These are phyloP conservation scores for Toxostoma redivivum DNA, from an alignment of 2,113 vertebrate genomes.

Conservation along the genomic window DNA sequence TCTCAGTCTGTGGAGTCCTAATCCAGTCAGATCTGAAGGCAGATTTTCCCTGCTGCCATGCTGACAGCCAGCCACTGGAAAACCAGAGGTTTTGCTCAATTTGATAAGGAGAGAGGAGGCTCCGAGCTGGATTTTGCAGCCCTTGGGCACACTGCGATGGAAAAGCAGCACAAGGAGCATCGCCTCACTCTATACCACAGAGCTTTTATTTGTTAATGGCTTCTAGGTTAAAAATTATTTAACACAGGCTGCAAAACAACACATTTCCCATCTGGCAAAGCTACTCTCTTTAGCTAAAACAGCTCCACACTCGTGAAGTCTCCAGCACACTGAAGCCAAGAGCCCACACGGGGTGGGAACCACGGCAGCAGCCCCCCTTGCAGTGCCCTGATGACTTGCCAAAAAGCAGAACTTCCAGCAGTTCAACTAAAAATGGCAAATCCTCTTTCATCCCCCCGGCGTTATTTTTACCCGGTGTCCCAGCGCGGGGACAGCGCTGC, in stretches of 20 bases:
- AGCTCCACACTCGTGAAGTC: background rate
- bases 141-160: fast-evolving
- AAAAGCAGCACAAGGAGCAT: background rate
- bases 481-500: background rate
- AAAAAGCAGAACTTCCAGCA: conserved; percentile 28
- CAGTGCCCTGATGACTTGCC: background rate
- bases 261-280: background rate
- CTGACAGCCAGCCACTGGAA: background rate
- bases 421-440: background rate
- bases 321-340: background rate
- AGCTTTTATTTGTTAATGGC: background rate
- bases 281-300: background rate
- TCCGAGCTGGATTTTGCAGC: background rate
- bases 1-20: background rate
- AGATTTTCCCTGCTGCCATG: background rate
- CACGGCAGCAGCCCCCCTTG: background rate
- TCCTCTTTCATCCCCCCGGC: background rate
- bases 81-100: background rate
- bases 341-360: background rate
- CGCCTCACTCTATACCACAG: fast-evolving
- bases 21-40: background rate
- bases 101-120: background rate
- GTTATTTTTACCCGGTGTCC: background rate
- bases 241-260: background rate
- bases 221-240: background rate